Conservation (phyloP, 2,113 vertebrate species). For the Thymallus thymallus region DNA sequence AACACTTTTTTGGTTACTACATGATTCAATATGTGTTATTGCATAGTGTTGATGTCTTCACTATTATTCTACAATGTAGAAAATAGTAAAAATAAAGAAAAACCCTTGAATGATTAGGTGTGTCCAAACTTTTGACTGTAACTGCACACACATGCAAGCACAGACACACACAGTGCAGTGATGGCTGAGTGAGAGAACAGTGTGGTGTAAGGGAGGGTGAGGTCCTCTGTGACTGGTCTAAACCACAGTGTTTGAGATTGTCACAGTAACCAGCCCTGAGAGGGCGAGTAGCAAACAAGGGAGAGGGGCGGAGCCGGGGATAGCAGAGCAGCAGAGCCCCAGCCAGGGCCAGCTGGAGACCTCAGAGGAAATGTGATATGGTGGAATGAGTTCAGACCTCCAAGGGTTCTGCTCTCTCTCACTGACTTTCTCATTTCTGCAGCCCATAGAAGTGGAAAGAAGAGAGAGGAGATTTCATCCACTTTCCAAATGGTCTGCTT, state of each 20-base stretch:
- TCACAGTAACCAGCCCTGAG: too few species aligned
- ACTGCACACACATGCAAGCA: constrained; percentile 7
- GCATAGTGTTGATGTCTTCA: too few species aligned
- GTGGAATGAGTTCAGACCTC: constrained; percentile 9
- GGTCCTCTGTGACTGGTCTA: too few species aligned
- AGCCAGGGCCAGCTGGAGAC: background rate
- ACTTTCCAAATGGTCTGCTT: constrained; percentile 29
- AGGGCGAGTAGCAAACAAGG: background rate
- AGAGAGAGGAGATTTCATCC: constrained; percentile 24
- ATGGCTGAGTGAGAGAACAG: background rate
- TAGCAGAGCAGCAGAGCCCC: background rate
- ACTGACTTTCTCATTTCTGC: constrained; percentile 35
- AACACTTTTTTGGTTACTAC: too few species aligned
- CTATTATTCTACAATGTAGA: too few species aligned
- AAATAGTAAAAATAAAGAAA: too few species aligned
- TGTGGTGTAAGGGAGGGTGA: too few species aligned
- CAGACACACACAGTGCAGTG: background rate
- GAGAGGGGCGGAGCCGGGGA: background rate
- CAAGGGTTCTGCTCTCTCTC: background rate
- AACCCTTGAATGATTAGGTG: too few species aligned
- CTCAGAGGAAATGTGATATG: background rate
- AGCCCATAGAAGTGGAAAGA: constrained; percentile 16
- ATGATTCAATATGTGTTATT: too few species aligned
- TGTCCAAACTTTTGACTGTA: too few species aligned
- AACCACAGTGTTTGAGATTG: too few species aligned